These are phyloP conservation scores for Anthopleura sola DNA, from an alignment of 64 coral and sea anemone genomes.

Conservation along the genomic window DNA sequence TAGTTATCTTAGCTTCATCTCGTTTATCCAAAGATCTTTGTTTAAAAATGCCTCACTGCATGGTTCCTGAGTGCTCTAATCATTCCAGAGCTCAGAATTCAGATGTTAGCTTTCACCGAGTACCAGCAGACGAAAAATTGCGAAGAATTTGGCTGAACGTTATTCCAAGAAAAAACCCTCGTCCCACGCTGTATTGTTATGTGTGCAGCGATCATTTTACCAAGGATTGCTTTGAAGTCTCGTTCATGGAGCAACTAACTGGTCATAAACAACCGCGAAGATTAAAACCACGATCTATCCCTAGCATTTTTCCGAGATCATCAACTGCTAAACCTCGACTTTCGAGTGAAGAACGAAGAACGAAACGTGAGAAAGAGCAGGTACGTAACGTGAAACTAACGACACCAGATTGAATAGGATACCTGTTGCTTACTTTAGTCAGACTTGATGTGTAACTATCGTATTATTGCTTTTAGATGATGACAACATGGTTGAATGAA, in stretches of 20 bases:
- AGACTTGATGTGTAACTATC: too few species aligned
- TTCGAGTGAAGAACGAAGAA: background rate
- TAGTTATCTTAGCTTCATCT: too few species aligned
- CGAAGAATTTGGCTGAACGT: background rate
- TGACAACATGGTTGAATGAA: too few species aligned
- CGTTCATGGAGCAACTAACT: background rate
- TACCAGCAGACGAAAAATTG: conserved; percentile 8
- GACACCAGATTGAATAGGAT: too few species aligned
- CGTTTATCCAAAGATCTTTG: too few species aligned
- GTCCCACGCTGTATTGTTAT: background rate
- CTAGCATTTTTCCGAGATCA: background rate
- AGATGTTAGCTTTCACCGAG: conserved; percentile 10
- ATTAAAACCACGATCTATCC: background rate
- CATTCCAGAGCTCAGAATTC: too few species aligned
- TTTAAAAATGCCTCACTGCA: conserved; percentile 21
- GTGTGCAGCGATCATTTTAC: conserved; percentile 8
- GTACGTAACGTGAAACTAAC: too few species aligned
- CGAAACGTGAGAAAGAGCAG: too few species aligned
- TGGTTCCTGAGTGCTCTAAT: conserved; percentile 17
- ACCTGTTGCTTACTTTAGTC: too few species aligned
- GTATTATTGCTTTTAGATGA: too few species aligned
- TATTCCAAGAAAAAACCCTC: background rate
- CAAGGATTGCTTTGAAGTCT: background rate
- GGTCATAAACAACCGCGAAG: background rate
- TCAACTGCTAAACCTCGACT: background rate